Evolutionary conservation across 2,113 vertebrate genomes (phyloP).

Genomic region (Tupaia tana): DNA sequence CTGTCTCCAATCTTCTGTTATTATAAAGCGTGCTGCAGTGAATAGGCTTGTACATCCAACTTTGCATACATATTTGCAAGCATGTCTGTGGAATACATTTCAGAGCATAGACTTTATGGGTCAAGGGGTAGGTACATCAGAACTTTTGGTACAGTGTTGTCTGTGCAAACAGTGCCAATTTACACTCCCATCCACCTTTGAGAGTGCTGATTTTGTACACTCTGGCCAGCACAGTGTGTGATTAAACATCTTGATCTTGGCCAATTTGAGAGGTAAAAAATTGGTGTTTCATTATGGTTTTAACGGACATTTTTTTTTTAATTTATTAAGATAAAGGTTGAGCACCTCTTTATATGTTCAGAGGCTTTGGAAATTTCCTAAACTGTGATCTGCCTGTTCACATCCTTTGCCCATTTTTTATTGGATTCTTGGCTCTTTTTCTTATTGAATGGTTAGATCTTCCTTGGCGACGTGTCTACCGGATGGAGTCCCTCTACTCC

Average conservation of each 20-base stretch:
- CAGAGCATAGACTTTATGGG: constrained; percentile 63
- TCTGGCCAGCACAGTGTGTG: not conserved
- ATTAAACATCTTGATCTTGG: constrained; percentile 14
- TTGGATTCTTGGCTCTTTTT: not conserved
- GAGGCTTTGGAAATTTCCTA: not conserved
- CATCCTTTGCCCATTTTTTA: constrained; percentile 57
- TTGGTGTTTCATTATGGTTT: not conserved
- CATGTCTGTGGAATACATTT: constrained; percentile 53
- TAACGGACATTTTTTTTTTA: not conserved
- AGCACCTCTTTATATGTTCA: not conserved
- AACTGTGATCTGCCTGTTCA: constrained; percentile 47
- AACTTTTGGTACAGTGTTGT: constrained; percentile 57
- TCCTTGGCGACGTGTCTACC: not conserved
- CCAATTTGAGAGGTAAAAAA: not conserved
- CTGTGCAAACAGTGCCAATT: not conserved
- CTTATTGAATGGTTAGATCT: not conserved
- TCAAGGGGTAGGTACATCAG: constrained; percentile 32
- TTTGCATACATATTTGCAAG: constrained; percentile 78
- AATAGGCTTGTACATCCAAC: constrained; percentile 67
- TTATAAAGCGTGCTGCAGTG: constrained; percentile 56
- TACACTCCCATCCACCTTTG: not conserved
- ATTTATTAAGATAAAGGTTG: not conserved
- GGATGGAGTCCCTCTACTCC: not conserved
- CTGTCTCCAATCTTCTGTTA: constrained; percentile 76
- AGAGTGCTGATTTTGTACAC: not conserved